Conservation (phyloP, 2,797 vertebrate genomes). For the Poeciliopsis presidionis region DNA sequence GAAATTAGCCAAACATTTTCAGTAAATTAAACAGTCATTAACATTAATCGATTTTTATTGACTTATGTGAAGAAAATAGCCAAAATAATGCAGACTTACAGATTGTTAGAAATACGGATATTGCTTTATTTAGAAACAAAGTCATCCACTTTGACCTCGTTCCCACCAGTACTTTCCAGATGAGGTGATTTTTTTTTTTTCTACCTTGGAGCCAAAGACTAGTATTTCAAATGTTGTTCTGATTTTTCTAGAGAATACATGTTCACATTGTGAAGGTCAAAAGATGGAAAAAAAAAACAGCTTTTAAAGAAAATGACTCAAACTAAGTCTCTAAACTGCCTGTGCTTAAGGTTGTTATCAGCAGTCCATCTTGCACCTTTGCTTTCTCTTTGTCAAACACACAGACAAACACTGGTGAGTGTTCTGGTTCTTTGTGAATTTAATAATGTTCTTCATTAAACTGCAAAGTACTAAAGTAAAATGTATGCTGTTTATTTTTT, state of each 20-base stretch:
- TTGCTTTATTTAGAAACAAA: background rate
- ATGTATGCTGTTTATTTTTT: background rate
- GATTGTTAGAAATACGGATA: background rate
- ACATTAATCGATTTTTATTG: background rate
- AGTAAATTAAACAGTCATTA: background rate
- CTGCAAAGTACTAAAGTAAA: background rate
- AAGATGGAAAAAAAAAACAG: background rate
- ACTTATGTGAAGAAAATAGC: background rate
- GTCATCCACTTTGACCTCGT: background rate
- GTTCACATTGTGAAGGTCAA: background rate
- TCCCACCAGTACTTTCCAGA: background rate
- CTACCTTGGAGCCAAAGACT: background rate
- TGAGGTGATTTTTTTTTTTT: background rate
- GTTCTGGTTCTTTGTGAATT: background rate
- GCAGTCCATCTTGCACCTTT: background rate
- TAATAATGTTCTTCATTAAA: background rate
- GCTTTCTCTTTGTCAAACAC: background rate
- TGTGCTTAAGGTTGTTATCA: conserved; percentile 1
- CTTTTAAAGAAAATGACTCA: conserved; percentile 3
- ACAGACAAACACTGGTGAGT: background rate
- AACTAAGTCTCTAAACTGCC: background rate
- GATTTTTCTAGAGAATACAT: background rate
- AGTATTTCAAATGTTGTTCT: background rate
- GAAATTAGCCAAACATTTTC: background rate
- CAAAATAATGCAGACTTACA: background rate